Evolutionary conservation across 1,140 invertebrate species (phyloP).

Genomic region (Hirudo medicinalis): DNA sequence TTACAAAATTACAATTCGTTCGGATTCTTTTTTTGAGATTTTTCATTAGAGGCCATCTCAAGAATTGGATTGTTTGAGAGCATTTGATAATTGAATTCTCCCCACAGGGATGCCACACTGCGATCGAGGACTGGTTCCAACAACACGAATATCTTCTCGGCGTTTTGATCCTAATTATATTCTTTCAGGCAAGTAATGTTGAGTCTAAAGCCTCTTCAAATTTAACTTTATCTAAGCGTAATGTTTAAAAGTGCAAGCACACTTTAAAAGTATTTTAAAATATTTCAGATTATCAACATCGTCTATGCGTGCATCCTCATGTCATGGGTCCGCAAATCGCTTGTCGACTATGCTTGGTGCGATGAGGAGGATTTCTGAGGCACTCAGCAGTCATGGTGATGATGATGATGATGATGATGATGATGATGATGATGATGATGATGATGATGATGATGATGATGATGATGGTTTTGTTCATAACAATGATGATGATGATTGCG

Average conservation of each 20-base stretch:
- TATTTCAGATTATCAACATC: constrained; percentile 13
- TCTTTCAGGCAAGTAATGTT: constrained; percentile 8
- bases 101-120: constrained; percentile 15
- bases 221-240: neutral
- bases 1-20: too few relatives aligned
- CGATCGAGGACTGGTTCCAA: constrained; percentile 9
- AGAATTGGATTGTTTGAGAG: too few relatives aligned
- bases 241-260: neutral
- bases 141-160: constrained; percentile 14
- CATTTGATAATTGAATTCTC: too few relatives aligned
- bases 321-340: constrained; percentile 14
- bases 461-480: too few relatives aligned
- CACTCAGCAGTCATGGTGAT: neutral
- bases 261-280: neutral
- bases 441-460: too few relatives aligned
- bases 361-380: constrained; percentile 15
- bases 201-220: neutral
- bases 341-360: constrained; percentile 16
- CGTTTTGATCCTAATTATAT: constrained; percentile 9
- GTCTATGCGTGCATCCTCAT: constrained; percentile 16
- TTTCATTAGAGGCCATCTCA: too few relatives aligned
- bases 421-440: too few relatives aligned
- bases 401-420: too few relatives aligned
- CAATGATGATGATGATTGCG: too few relatives aligned
- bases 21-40: too few relatives aligned